phyloP scores from a whole-genome alignment of 2,888 invertebrate genomes.

The Cloeon dipterum region DNA sequence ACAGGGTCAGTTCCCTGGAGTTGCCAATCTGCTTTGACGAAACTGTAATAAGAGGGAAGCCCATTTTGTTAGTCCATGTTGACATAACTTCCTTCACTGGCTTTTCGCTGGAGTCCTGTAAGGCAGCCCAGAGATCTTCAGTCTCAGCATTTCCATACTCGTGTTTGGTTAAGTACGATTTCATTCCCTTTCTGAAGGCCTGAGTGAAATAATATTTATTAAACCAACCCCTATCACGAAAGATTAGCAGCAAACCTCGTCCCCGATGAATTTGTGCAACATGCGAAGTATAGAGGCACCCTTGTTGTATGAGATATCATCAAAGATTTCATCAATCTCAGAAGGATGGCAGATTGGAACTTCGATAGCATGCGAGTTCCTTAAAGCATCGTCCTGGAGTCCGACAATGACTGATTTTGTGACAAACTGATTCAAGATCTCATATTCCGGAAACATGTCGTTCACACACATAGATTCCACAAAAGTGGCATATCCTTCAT shows the following conservation, averaged over 20 bases:
- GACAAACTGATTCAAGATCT: slow-evolving; percentile 93
- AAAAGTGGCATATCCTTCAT: slow-evolving; percentile 91
- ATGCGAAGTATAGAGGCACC: slow-evolving; percentile 88
- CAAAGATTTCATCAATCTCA: slow-evolving; percentile 94
- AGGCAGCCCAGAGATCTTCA: slow-evolving; percentile 76
- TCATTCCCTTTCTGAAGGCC: slow-evolving; percentile 83
- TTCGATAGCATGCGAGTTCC: slow-evolving; percentile 91
- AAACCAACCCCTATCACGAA: background rate
- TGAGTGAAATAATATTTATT: slow-evolving; percentile 13
- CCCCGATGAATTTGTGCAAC: slow-evolving; percentile 84
- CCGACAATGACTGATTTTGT: slow-evolving; percentile 70
- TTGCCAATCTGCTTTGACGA: slow-evolving; percentile 32
- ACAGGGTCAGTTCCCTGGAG: slow-evolving; percentile 42
- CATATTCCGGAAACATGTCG: slow-evolving; percentile 80
- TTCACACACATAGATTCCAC: slow-evolving; percentile 87
- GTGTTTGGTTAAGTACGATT: slow-evolving; percentile 64
- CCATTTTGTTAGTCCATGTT: slow-evolving; percentile 90
- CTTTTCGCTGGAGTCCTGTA: slow-evolving; percentile 72
- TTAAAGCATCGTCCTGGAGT: slow-evolving; percentile 63
- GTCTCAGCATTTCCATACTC: slow-evolving; percentile 80
- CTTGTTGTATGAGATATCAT: slow-evolving; percentile 90
- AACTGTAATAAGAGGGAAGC: slow-evolving; percentile 56
- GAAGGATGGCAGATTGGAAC: slow-evolving; percentile 83
- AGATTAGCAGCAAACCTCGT: slow-evolving; percentile 30
- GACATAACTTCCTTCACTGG: slow-evolving; percentile 84